Evolutionary conservation across 1,140 invertebrate species (phyloP), one percentile per base, ranked within the genome.

Genomic region (Proctacanthus coquilletti): DNA sequence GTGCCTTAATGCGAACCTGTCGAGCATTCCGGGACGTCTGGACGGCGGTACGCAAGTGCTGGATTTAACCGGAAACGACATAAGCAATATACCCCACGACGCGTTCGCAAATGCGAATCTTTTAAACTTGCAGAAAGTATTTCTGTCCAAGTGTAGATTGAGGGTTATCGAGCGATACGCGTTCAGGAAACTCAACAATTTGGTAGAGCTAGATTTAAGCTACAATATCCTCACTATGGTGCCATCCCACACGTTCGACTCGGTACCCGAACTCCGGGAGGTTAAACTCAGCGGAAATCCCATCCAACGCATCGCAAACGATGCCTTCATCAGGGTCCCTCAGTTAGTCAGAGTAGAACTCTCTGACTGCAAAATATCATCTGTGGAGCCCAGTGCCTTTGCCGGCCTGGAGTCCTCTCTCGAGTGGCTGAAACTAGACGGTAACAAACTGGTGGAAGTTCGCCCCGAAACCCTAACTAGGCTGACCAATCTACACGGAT

Each of bases 171-270:
- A 78, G 43, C 63, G 69, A 14, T 69, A 68, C 47, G 72, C 75
- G 2, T 82, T 82, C 51, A 63, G 73, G 27, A 70, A 73, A 45
- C 66, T 82, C 1, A 79, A 70, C 21, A 83, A 82, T 50, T 59
- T 84, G 13, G 75, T 86, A 3, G 82, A 86, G 52, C 53, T 87
- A 27, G 81, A 87, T 53, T 57, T 86, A 32, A 83, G 80, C 39
- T 65, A 75, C 41, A 87, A 87, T 56, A 50, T 66, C 15, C 59
- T 86, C 11, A 59, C 65, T 11, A 56, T 62, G 13, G 67, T 86
- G 30, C 84, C 83, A 3, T 75, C 79, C 2, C 70, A 77, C 42
- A 63, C 74, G 2, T 72, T 87, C 34, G 69, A 70, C 29, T 71
- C 72, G 4, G 73, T 82, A 31, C 65, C 73, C 4, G 79, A 83